Evolutionary conservation across 2,797 vertebrate genomes (phyloP).

Genomic region (Anguilla megastoma): DNA sequence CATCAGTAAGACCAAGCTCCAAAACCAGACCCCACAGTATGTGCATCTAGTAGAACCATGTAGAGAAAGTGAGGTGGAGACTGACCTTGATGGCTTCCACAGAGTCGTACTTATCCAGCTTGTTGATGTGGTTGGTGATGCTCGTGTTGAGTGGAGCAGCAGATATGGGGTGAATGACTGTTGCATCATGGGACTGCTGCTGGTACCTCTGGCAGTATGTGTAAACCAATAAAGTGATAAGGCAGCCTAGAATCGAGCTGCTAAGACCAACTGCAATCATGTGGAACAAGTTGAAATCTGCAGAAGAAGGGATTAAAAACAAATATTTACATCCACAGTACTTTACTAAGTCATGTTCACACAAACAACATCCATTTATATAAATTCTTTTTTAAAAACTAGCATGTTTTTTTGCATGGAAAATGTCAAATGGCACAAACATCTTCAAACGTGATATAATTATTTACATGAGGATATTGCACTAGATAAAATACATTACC

Average conservation of each 20-base stretch:
- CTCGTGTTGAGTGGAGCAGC: slow-evolving; percentile 94
- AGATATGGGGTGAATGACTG: slow-evolving; percentile 94
- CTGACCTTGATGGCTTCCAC: slow-evolving; percentile 97
- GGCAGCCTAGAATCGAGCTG: slow-evolving; percentile 93
- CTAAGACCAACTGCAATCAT: slow-evolving; percentile 95
- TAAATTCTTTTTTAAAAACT: neutral
- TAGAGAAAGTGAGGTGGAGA: slow-evolving; percentile 20
- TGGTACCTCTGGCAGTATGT: slow-evolving; percentile 96
- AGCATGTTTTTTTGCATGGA: neutral
- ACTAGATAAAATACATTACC: slow-evolving; percentile 69
- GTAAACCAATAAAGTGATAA: slow-evolving; percentile 91
- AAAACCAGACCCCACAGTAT: neutral
- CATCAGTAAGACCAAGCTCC: neutral
- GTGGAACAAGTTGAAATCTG: slow-evolving; percentile 97
- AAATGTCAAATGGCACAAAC: neutral
- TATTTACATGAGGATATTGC: slow-evolving; percentile 19
- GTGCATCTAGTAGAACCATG: neutral
- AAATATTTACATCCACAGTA: neutral
- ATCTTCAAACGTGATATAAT: neutral
- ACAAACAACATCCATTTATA: neutral
- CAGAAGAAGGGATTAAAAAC: neutral
- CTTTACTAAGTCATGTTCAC: neutral
- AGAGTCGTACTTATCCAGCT: slow-evolving; percentile 95
- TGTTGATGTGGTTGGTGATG: slow-evolving; percentile 99
- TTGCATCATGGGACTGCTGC: slow-evolving; percentile 92